Evolutionary conservation across 2,113 vertebrate genomes (phyloP).

Genomic region (Oncorhynchus kisutch): DNA sequence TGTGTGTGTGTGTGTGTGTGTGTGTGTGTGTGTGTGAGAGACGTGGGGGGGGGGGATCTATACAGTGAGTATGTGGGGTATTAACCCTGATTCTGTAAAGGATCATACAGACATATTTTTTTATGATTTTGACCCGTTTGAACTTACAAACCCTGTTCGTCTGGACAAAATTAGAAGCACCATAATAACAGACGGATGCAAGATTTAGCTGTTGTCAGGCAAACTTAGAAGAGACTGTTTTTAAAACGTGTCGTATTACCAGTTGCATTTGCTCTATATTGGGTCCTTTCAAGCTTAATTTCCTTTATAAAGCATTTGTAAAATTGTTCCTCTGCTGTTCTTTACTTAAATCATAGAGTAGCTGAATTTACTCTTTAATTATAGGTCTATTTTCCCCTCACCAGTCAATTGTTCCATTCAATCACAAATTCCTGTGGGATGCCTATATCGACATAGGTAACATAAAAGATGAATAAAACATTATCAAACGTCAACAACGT

Average conservation of each 20-base stretch:
- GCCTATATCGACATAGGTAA: too few species aligned
- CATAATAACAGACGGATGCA: too few species aligned
- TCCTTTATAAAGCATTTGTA: too few species aligned
- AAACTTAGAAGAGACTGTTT: not conserved
- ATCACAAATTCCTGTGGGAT: not conserved
- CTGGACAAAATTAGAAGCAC: not conserved
- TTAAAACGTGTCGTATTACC: not conserved
- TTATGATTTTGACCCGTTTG: slow-evolving; percentile 1
- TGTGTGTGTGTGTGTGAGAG: slow-evolving; percentile 3
- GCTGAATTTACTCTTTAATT: not conserved
- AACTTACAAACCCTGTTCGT: slow-evolving; percentile 6
- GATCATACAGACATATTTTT: too few species aligned
- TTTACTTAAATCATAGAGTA: slow-evolving; percentile 1
- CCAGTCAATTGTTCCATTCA: slow-evolving; percentile 9
- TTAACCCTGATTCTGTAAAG: slow-evolving; percentile 32
- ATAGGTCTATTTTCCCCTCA: not conserved
- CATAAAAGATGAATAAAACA: too few species aligned
- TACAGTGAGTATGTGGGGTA: slow-evolving; percentile 2
- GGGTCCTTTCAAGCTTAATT: too few species aligned
- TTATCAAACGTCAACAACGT: slow-evolving; percentile 59
- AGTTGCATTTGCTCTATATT: not conserved
- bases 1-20: not conserved
- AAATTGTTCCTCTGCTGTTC: too few species aligned
- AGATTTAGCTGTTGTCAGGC: too few species aligned
- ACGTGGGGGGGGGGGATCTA: not conserved